Conservation (phyloP, 2,113 vertebrate species). For the Chaetops frenatus region DNA sequence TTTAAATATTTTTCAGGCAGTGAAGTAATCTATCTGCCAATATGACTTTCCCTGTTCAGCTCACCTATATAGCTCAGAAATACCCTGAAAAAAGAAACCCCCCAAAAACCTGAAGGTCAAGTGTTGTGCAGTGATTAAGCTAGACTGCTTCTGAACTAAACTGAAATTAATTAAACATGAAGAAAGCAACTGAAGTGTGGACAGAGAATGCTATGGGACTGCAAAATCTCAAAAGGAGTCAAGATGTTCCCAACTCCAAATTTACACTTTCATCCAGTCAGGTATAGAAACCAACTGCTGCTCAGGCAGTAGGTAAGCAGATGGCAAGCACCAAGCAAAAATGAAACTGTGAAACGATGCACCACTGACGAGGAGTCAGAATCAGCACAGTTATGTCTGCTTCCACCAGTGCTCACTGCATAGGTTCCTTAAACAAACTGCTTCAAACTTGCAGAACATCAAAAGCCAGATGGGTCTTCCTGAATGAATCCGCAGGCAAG, state of each 20-base stretch:
- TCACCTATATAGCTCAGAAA: neutral
- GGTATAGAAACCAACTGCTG: slow-evolving; percentile 37
- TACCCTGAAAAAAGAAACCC: neutral
- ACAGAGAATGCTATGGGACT: neutral
- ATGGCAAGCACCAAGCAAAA: slow-evolving; percentile 5
- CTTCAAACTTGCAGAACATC: slow-evolving; percentile 67
- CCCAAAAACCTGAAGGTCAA: neutral
- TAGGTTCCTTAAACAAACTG: slow-evolving; percentile 70
- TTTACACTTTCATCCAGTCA: slow-evolving; percentile 39
- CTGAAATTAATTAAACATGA: slow-evolving; percentile 25
- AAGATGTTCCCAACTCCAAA: slow-evolving; percentile 13
- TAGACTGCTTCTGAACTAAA: slow-evolving; percentile 5
- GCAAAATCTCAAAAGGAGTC: neutral
- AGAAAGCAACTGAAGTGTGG: slow-evolving; percentile 21
- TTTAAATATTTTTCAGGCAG: neutral
- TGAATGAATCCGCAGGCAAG: slow-evolving; percentile 68
- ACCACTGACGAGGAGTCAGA: neutral
- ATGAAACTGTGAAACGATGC: neutral
- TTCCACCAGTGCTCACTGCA: slow-evolving; percentile 17
- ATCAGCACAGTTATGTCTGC: slow-evolving; percentile 15
- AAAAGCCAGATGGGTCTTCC: slow-evolving; percentile 72
- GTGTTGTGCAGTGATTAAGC: neutral
- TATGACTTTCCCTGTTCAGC: neutral
- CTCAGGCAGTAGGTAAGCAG: slow-evolving; percentile 33
- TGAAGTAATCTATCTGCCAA: neutral